Base-by-base conservation (phyloP, 2,888 invertebrate genomes). In the Ennomos erosarius region DNA sequence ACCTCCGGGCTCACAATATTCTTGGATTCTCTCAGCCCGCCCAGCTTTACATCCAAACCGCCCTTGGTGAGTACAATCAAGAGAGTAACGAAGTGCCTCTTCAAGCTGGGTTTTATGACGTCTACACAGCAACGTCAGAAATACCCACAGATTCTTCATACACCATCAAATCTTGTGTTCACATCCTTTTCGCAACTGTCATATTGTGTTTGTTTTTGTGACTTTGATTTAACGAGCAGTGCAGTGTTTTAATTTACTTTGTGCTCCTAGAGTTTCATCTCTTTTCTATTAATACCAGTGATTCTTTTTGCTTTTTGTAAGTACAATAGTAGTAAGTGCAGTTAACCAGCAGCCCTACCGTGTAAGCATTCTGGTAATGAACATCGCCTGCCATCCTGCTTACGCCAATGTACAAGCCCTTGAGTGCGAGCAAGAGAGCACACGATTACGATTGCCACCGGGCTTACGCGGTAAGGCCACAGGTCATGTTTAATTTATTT, bases 11-110 rank as follows among this genome's bases (percentile, higher is more conserved):
- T 44, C 96, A 96, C 84, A 99, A 99, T 85, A 90, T 94, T 26
- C 96, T 98, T 65, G 98, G 98, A 57, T 95, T 93, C 87, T 97
- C 98, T 75, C 92, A 94, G 60, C 95, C 97, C 1, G 96, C 96
- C 42, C 94, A 95, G 79, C 94, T 97, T 70, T 94, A 95, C 81
- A 94, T 98, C 84, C 97, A 96, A 91, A 98, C 98, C 67, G 96
- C 97, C 77, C 94, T 95, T 94, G 97, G 98, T 97, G 96, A 96
- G 96, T 94, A 93, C 82, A 86, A 85, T 79, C 85, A 85, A 78
- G 90, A 90, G 70, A 86, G 74, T 85, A 90, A 88, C 73, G 89
- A 91, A 75, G 86, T 89, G 67, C 88, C 87, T 46, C 74, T 85
- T 55, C 87, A 85, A 69, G 89, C 90, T 67, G 92, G 92, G 70